These are phyloP conservation scores for Ceratosolen fusciceps DNA, from an alignment of 1,140 invertebrate species.

Conservation along the genomic window DNA sequence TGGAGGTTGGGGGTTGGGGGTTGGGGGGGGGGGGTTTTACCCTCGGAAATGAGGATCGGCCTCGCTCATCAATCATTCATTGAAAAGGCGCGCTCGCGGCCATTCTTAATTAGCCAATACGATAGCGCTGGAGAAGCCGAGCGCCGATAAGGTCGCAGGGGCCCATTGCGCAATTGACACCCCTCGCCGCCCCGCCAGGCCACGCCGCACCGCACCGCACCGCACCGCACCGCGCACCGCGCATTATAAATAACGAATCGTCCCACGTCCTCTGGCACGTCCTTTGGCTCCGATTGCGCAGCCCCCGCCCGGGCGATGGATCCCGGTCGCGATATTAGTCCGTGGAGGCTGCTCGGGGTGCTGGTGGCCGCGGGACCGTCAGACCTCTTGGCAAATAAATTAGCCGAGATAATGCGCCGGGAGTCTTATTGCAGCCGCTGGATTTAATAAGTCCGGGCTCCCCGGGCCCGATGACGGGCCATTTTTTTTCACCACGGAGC, in stretches of 20 bases:
- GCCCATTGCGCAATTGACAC: constrained; percentile 26
- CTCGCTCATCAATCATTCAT: constrained; percentile 64
- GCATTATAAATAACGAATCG: constrained; percentile 36
- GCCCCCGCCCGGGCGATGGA: not conserved
- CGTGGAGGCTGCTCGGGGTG: not conserved
- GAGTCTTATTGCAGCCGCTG: not conserved
- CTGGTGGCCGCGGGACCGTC: not conserved
- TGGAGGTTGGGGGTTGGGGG: not conserved
- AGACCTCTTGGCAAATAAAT: constrained; percentile 8
- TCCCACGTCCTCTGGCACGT: not conserved
- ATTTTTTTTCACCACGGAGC: not conserved
- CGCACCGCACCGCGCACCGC: not conserved
- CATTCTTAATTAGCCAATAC: constrained; percentile 61
- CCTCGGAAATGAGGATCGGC: constrained; percentile 24
- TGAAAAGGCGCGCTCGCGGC: constrained; percentile 60
- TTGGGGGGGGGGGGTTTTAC: not conserved
- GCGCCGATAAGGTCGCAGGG: constrained; percentile 28
- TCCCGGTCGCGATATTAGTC: not conserved
- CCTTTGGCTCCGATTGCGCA: not conserved
- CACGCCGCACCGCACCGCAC: not conserved
- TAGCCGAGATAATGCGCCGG: constrained; percentile 19
- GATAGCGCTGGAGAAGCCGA: constrained; percentile 15
- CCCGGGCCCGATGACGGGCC: not conserved
- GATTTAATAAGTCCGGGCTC: not conserved
- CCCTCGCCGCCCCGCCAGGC: not conserved